A percentile compares a stretch with the other conserved stretches of the same genome.
Evolutionary conservation across 2,797 vertebrate genomes (phyloP).

Genomic region (Balearica regulorum): DNA sequence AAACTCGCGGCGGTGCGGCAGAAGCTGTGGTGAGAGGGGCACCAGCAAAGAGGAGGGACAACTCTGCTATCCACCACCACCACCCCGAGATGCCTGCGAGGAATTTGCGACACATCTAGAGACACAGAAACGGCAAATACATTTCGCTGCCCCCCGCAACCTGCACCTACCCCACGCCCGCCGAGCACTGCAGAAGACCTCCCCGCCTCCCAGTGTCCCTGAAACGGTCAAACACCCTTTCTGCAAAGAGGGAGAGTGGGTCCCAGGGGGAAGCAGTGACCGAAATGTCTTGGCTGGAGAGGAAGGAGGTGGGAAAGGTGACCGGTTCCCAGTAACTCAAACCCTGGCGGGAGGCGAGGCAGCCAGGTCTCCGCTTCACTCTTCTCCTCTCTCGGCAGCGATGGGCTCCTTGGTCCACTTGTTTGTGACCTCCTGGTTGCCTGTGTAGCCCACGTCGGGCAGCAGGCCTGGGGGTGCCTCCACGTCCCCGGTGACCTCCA

Average conservation of each 20-base stretch:
- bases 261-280: background rate
- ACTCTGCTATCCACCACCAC: background rate
- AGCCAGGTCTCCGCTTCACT: slow-evolving; percentile 48
- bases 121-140: background rate
- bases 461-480: slow-evolving; percentile 60
- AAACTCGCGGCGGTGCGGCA: background rate
- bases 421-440: slow-evolving; percentile 63
- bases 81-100: background rate
- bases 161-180: background rate
- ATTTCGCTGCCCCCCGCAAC: background rate
- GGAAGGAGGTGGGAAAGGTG: slow-evolving; percentile 42
- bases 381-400: slow-evolving; percentile 75
- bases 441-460: background rate
- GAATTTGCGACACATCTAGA: background rate
- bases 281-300: slow-evolving; percentile 31
- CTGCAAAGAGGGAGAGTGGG: slow-evolving; percentile 28
- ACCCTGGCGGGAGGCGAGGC: background rate
- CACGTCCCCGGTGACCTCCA: slow-evolving; percentile 70
- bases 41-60: background rate
- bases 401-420: slow-evolving; percentile 74
- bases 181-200: background rate
- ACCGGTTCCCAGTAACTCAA: slow-evolving; percentile 13
- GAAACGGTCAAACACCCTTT: background rate
- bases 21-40: background rate
- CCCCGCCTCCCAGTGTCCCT: background rate